Evolutionary conservation across 2,888 invertebrate genomes (phyloP), one percentile per base, ranked within the genome.

Genomic region (Isoperla grammatica): DNA sequence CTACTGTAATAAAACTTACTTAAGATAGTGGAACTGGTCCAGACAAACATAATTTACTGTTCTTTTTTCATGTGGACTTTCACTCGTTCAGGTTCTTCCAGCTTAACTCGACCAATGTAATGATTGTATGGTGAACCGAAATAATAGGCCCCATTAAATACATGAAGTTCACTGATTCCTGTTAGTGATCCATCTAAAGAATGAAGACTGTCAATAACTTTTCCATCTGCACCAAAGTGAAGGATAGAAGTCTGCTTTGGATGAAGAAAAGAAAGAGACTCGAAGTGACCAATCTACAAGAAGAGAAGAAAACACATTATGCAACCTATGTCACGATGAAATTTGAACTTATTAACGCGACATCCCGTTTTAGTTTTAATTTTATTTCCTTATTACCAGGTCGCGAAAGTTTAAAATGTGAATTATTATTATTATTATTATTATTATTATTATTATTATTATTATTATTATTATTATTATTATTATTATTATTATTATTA

Each of bases 151-250:
- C 62, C 62, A 50, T 65, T 59, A 49, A 61, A 62, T 49, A 87
- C 80, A 62, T 84, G 77, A 2, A 84, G 85, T 68, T 90, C 88
- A 66, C 85, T 84, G 17, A 88, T 76, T 9, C 71, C 70, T 0
- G 64, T 57, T 1, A 85, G 68, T 19, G 79, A 77, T 39, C 75
- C 76, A 68, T 87, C 83, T 0, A 78, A 79, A 45, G 82, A 81
- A 68, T 85, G 85, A 63, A 87, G 78, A 4, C 83, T 81, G 22
- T 86, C 85, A 4, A 88, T 70, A 63, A 91, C 81, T 61, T 86
- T 83, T 17, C 91, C 92, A 66, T 80, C 79, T 78, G 83, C 83
- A 69, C 88, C 84, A 1, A 90, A 67, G 69, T 86, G 84, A 39
- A 88, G 66, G 46, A 88, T 72, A 1, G 84, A 84, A 2, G 79